Base-by-base conservation (phyloP, 2,113 vertebrate genomes). In the Seriola dumerili region DNA sequence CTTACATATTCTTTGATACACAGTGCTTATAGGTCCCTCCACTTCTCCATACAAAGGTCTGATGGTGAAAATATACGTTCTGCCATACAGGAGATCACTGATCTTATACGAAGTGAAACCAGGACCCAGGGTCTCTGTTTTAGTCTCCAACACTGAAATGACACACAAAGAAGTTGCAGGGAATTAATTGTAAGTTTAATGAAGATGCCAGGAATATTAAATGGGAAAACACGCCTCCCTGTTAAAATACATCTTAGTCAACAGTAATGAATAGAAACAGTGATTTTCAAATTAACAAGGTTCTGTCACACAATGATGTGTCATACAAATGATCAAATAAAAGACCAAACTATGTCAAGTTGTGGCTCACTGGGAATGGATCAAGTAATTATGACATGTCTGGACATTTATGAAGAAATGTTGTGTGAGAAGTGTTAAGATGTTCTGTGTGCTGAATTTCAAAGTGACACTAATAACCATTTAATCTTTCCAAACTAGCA, bases 11-110 rank as follows among this genome's bases (percentile, higher is more conserved):
- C 89, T 89, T 48, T 94, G 95, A 54, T 91, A 94, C 23, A 97
- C 66, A 0, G 88, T 94, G 63, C 90, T 95, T 19, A 95, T 88
- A 0, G 94, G 95, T 16, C 97, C 97, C 50, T 96, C 90, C 0
- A 52, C 91, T 5, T 95, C 94, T 76, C 96, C 96, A 82, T 97
- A 97, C 58, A 96, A 54, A 0, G 97, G 95, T 72, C 91, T 94
- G 84, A 97, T 95, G 78, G 94, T 93, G 92, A 97, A 97, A 11
- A 94, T 90, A 78, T 97, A 97, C 0, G 76, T 95, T 83, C 95
- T 93, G 40, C 95, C 93, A 83, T 95, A 81, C 1, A 92, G 92
- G 29, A 97, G 91, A 25, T 95, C 88, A 6, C 17, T 72, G 46
- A 97, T 95, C 82, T 92, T 95, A 29, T 90, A 91, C 0, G 94